A percentile compares a stretch with the other conserved stretches of the same genome.
Conservation (phyloP, 2,113 vertebrate genomes). For the Gymnocephalus cernua region DNA sequence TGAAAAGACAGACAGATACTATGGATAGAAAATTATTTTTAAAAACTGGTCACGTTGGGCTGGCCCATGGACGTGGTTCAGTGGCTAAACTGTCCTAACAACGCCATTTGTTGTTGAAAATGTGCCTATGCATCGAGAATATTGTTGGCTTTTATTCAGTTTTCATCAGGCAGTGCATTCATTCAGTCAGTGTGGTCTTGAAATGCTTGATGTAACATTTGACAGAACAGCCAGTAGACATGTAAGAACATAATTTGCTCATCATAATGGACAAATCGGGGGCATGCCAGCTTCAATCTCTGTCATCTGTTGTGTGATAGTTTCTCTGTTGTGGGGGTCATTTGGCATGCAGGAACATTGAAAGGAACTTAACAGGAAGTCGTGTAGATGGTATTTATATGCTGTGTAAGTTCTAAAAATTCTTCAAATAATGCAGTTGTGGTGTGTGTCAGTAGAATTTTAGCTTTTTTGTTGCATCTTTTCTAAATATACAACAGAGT, state of each 20-base stretch:
- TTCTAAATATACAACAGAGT: slow-evolving; percentile 26
- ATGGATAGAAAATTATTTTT: neutral
- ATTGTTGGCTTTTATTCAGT: slow-evolving; percentile 4
- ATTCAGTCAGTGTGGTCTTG: slow-evolving; percentile 57
- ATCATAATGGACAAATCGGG: slow-evolving; percentile 80
- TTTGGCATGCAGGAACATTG: slow-evolving; percentile 56
- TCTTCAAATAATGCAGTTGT: slow-evolving; percentile 36
- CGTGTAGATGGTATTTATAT: slow-evolving; percentile 29
- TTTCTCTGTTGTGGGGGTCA: slow-evolving; percentile 67
- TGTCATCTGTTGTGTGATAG: slow-evolving; percentile 67
- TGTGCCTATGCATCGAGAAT: slow-evolving; percentile 12
- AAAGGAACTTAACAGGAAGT: slow-evolving; percentile 49
- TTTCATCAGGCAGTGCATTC: slow-evolving; percentile 35
- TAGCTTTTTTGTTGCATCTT: slow-evolving; percentile 27
- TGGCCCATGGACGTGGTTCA: neutral
- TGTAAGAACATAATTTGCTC: slow-evolving; percentile 79
- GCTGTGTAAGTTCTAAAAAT: slow-evolving; percentile 27
- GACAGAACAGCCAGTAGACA: slow-evolving; percentile 79
- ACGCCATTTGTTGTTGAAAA: slow-evolving; percentile 24
- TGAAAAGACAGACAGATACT: neutral
- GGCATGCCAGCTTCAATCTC: slow-evolving; percentile 77
- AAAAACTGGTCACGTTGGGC: neutral
- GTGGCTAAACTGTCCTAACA: neutral
- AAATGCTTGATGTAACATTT: slow-evolving; percentile 70
- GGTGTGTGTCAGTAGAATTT: slow-evolving; percentile 38